Evolutionary conservation across 1,140 invertebrate species (phyloP).

Genomic region (Hylaeus volcanicus): DNA sequence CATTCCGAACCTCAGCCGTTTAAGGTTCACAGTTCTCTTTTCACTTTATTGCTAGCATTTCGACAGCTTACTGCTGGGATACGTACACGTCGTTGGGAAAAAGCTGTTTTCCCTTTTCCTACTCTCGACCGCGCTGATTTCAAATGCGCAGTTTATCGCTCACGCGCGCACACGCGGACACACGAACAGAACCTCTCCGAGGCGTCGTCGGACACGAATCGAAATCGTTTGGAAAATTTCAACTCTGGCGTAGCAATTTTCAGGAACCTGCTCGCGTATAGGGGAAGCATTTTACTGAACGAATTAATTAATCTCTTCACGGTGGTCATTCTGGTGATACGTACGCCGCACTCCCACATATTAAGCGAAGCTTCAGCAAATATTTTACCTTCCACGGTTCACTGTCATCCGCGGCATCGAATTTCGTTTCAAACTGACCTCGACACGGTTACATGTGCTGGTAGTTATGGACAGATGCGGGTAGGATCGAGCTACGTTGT

Average conservation of each 20-base stretch:
- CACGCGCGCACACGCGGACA: too few species aligned
- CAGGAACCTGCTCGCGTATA: not conserved
- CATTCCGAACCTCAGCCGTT: too few species aligned
- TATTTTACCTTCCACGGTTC: not conserved
- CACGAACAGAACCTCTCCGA: too few species aligned
- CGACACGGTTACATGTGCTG: too few species aligned
- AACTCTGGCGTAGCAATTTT: too few species aligned
- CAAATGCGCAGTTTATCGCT: not conserved
- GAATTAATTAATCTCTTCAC: constrained; percentile 20
- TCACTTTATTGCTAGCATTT: not conserved
- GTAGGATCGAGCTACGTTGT: too few species aligned
- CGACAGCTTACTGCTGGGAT: not conserved
- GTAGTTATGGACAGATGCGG: too few species aligned
- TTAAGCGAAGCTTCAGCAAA: not conserved
- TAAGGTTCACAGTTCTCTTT: not conserved
- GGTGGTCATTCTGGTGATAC: not conserved
- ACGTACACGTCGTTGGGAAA: not conserved
- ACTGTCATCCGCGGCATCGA: too few species aligned
- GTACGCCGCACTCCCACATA: too few species aligned
- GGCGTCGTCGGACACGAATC: too few species aligned
- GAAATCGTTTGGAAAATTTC: not conserved
- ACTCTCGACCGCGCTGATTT: not conserved
- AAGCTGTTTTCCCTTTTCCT: not conserved
- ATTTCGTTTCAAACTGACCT: too few species aligned
- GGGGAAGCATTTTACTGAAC: not conserved